Evolutionary conservation across 2,113 vertebrate genomes (phyloP).

Genomic region (Oryzias javanicus): DNA sequence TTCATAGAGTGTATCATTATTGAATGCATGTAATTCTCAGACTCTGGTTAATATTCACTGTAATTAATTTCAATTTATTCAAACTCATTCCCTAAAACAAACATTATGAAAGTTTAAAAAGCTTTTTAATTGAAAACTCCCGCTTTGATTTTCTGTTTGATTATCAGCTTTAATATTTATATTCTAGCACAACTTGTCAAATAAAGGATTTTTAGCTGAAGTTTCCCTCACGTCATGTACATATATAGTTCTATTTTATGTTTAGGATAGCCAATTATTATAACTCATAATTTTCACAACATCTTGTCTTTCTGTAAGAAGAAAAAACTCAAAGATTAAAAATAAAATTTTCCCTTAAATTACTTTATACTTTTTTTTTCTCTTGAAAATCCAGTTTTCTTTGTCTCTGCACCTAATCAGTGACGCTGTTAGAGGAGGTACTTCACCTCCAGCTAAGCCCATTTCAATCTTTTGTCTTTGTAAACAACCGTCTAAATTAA

Average conservation of each 20-base stretch:
- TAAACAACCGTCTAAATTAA: background rate
- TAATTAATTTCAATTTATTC: too few relatives aligned
- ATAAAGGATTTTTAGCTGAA: background rate
- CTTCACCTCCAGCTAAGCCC: background rate
- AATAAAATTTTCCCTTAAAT: conserved; percentile 18
- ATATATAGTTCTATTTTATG: conserved; percentile 7
- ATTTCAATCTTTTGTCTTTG: conserved; percentile 4
- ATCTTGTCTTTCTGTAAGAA: background rate
- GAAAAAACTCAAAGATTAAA: conserved; percentile 2
- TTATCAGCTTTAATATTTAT: conserved; percentile 1
- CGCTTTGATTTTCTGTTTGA: background rate
- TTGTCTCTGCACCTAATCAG: background rate
- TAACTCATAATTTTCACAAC: conserved; percentile 1
- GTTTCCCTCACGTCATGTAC: conserved; percentile 2
- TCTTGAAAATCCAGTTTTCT: background rate
- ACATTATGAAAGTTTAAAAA: background rate
- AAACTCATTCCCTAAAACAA: background rate
- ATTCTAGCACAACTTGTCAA: conserved; percentile 6
- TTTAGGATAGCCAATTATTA: background rate
- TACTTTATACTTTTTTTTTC: conserved; percentile 10
- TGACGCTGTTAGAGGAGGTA: conserved; percentile 2
- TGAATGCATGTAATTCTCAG: too few relatives aligned
- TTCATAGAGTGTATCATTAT: too few relatives aligned
- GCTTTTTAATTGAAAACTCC: conserved; percentile 16
- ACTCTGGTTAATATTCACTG: too few relatives aligned